These are phyloP conservation scores for Drosophila ambigua DNA, from an alignment of 1,140 invertebrate species.

Conservation along the genomic window DNA sequence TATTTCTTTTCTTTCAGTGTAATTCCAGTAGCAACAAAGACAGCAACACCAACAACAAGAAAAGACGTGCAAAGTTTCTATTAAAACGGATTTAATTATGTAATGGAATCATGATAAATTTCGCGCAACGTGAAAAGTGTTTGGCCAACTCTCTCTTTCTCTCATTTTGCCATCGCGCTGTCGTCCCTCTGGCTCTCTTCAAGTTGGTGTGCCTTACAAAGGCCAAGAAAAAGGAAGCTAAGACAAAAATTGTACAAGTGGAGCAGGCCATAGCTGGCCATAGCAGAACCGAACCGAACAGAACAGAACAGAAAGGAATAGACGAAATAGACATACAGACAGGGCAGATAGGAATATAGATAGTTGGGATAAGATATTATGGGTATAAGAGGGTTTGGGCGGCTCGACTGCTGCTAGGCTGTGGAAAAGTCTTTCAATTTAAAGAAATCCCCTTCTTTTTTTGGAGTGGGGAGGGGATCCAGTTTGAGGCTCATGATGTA, in stretches of 20 bases:
- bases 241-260: conserved; percentile 44
- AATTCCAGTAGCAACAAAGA: too few species aligned
- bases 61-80: conserved; percentile 79
- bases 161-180: neutral
- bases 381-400: too few species aligned
- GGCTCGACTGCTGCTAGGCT: neutral
- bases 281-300: conserved; percentile 2
- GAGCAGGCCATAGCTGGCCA: conserved; percentile 15
- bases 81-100: conserved; percentile 83
- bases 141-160: conserved; percentile 45
- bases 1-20: too few species aligned
- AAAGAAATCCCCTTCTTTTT: conserved; percentile 1
- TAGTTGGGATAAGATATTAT: conserved; percentile 16
- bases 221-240: conserved; percentile 42
- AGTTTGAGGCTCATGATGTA: conserved; percentile 26
- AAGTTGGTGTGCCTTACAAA: conserved; percentile 37
- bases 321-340: neutral
- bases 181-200: conserved; percentile 1
- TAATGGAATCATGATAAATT: conserved; percentile 83
- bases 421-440: conserved; percentile 1
- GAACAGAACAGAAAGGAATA: neutral
- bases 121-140: conserved; percentile 81
- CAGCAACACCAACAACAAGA: conserved; percentile 15
- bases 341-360: conserved; percentile 25
- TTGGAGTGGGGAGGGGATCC: too few species aligned